Conservation (phyloP, 2,797 vertebrate genomes). For the Gambusia yucatana region DNA sequence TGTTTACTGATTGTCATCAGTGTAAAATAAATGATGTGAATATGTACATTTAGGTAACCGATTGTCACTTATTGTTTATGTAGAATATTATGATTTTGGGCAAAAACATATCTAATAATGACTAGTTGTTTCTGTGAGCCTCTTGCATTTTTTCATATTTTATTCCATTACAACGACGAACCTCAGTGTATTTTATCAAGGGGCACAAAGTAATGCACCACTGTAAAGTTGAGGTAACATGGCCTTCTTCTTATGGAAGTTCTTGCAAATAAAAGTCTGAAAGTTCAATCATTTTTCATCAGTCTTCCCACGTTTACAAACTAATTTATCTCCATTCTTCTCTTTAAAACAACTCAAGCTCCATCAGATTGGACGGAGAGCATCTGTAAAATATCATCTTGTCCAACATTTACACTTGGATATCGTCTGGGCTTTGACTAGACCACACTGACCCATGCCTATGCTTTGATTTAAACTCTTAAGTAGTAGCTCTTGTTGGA, state of each 20-base stretch:
- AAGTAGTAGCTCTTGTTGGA: neutral
- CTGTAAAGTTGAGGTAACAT: neutral
- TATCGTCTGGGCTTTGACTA: neutral
- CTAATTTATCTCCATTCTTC: neutral
- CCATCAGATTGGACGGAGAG: neutral
- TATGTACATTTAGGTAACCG: neutral
- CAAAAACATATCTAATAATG: neutral
- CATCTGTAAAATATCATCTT: neutral
- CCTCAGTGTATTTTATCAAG: neutral
- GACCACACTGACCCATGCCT: neutral
- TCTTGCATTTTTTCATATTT: neutral
- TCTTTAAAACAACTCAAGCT: neutral
- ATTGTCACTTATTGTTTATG: neutral
- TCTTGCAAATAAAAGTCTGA: neutral
- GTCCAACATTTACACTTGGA: neutral
- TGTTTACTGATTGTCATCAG: neutral
- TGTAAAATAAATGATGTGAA: neutral
- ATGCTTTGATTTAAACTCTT: neutral
- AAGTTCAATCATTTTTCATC: neutral
- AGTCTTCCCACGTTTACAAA: neutral
- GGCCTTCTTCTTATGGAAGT: neutral
- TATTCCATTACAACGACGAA: neutral
- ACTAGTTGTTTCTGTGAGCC: neutral
- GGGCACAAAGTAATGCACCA: neutral
- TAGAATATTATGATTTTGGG: neutral